Evolutionary conservation across 2,888 invertebrate species (phyloP).

Genomic region (Eilema depressum): DNA sequence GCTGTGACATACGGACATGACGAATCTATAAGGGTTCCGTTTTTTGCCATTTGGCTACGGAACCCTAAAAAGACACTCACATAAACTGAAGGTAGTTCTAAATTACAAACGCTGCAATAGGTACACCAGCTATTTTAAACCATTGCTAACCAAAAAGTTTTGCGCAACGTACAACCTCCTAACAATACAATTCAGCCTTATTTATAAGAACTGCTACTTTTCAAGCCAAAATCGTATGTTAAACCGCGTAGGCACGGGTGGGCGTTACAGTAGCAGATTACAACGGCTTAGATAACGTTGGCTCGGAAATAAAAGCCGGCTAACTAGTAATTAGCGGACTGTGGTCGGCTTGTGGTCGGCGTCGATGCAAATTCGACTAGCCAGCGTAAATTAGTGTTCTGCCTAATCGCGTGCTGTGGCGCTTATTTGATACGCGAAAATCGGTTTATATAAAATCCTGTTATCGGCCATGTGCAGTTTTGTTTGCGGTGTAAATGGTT

Average conservation of each 20-base stretch:
- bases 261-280: constrained; percentile 78
- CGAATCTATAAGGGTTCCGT: no score
- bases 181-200: constrained; percentile 15
- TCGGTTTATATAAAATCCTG: constrained; percentile 49
- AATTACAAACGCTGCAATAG: background rate
- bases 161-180: background rate
- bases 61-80: no score
- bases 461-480: constrained; percentile 48
- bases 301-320: constrained; percentile 80
- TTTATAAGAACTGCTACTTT: constrained; percentile 26
- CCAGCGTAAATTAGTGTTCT: constrained; percentile 61
- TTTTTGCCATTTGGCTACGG: no score
- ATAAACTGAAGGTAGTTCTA: background rate
- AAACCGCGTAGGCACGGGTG: constrained; percentile 51
- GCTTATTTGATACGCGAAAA: constrained; percentile 50
- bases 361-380: constrained; percentile 73
- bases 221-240: constrained; percentile 37
- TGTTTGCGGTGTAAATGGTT: constrained; percentile 19
- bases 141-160: constrained; percentile 1
- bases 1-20: no score
- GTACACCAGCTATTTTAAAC: background rate
- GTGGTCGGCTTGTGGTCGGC: constrained; percentile 55
- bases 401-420: constrained; percentile 50
- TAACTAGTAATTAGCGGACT: constrained; percentile 79
- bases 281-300: constrained; percentile 77